Evolutionary conservation across 2,113 vertebrate genomes (phyloP), one percentile per base, ranked within the genome.

Genomic region (Pituophis catenifer): DNA sequence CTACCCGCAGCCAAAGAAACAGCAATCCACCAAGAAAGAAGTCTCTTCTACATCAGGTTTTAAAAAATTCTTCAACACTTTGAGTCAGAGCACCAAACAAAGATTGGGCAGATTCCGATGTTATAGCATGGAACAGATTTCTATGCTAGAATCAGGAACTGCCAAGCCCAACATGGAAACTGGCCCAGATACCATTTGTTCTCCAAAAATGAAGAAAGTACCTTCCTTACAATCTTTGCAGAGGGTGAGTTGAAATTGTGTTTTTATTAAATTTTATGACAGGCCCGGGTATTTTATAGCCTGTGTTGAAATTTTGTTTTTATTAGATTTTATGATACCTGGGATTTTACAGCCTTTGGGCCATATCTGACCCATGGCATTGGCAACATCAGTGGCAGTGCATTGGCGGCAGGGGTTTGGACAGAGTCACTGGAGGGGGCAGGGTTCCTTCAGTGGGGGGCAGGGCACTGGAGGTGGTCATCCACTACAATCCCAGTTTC

Each of bases 211-310:
- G 95, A 98, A 98, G 97, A 99, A 98, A 93, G 98, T 98, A 0
- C 99, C 99, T 0, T 99, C 99, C 0, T 95, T 99, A 93, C 99
- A 99, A 93, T 98, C 98, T n/a, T 97, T 99, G 89, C 95, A 94
- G 75, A 98, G 98, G 96, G 99, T 99, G 94, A 99, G 98, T 96
- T 1, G 24, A 8, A 10, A 3, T 85, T 48, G 81, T 23, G 1
- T 26, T 48, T 38, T 48, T 57, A 10, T 7, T 81, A 29, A 2
- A 38, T 81, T 38, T 44, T 81, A 92, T 59, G 10, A 54, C 29
- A 70, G 29, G n/a, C 12, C 59, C 26, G 26, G 26, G 10, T 29
- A 62, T 62, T 62, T 62, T 62, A 29, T 3, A 12, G 26, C 24
- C 24, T 26, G 24, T 26, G 59, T 62, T 62, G 59, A 62, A 62